Evolutionary conservation across 2,113 vertebrate species (phyloP).

Genomic region (Malurus cyaneus): DNA sequence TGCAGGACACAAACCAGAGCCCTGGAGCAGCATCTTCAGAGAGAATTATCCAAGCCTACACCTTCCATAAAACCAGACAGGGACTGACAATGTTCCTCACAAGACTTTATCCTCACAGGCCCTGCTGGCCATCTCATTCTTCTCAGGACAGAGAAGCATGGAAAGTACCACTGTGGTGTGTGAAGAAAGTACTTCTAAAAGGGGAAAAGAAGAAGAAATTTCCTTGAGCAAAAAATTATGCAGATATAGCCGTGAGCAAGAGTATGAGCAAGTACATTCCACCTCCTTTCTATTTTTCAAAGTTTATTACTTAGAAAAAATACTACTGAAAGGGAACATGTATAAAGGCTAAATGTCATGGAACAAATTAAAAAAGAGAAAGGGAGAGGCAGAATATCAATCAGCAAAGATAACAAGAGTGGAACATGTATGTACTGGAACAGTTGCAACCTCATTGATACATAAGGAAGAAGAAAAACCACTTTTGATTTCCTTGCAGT

Average conservation of each 20-base stretch:
- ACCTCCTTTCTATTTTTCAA: not conserved
- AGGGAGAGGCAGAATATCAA: not conserved
- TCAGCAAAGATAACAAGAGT: slow-evolving; percentile 49
- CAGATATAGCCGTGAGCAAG: not conserved
- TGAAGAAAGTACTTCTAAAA: not conserved
- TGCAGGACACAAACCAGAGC: not conserved
- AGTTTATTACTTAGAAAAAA: not conserved
- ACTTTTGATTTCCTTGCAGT: slow-evolving; percentile 47
- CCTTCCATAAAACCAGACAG: not conserved
- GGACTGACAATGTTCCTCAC: not conserved
- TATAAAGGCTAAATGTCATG: not conserved
- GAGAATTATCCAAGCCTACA: not conserved
- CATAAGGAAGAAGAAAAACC: slow-evolving; percentile 23
- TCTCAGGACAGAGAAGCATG: not conserved
- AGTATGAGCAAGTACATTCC: not conserved
- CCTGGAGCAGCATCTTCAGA: not conserved
- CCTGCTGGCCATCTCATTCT: not conserved
- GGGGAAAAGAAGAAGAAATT: not conserved
- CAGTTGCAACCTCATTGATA: slow-evolving; percentile 6
- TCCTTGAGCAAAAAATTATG: not conserved
- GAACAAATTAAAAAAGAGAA: not conserved
- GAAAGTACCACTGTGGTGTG: not conserved
- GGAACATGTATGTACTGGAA: slow-evolving; percentile 43
- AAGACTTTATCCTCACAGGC: not conserved
- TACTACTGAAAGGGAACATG: not conserved